Conservation (phyloP, 1,140 invertebrate species). For the Whitmania pigra region DNA sequence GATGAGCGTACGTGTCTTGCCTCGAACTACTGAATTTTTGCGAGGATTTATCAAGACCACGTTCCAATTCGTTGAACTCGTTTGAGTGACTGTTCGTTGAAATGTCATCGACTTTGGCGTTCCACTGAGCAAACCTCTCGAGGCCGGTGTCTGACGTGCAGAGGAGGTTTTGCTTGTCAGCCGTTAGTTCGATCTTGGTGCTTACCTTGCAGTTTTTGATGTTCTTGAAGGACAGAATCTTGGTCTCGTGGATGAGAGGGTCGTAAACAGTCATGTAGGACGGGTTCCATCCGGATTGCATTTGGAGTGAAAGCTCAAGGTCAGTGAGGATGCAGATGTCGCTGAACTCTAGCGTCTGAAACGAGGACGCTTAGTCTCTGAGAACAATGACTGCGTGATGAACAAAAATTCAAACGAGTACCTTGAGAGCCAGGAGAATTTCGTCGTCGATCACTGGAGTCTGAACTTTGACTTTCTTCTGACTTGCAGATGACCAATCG, state of each 20-base stretch:
- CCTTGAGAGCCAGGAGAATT: not conserved
- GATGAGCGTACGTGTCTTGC: no score
- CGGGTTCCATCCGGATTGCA: slow-evolving; percentile 19
- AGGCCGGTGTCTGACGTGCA: slow-evolving; percentile 6
- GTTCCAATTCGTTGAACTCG: no score
- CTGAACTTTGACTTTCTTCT: slow-evolving; percentile 7
- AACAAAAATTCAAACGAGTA: no score
- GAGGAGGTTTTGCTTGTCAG: slow-evolving; percentile 20
- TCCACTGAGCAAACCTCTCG: no score
- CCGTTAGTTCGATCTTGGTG: slow-evolving; percentile 16
- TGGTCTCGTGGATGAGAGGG: slow-evolving; percentile 13
- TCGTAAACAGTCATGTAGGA: slow-evolving; percentile 22
- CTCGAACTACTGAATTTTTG: no score
- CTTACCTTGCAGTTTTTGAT: slow-evolving; percentile 15
- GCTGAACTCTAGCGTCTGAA: slow-evolving; percentile 18
- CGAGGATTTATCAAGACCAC: no score
- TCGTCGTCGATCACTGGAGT: not conserved
- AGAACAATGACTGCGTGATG: not conserved
- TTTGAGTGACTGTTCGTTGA: no score
- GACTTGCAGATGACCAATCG: slow-evolving; percentile 19
- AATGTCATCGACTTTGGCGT: no score
- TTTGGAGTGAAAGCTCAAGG: slow-evolving; percentile 17
- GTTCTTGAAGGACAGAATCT: slow-evolving; percentile 13
- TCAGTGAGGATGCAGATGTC: slow-evolving; percentile 24
- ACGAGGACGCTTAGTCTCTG: slow-evolving; percentile 1